Conservation (phyloP, 2,797 vertebrate species). For the Phrynocephalus forsythii region DNA sequence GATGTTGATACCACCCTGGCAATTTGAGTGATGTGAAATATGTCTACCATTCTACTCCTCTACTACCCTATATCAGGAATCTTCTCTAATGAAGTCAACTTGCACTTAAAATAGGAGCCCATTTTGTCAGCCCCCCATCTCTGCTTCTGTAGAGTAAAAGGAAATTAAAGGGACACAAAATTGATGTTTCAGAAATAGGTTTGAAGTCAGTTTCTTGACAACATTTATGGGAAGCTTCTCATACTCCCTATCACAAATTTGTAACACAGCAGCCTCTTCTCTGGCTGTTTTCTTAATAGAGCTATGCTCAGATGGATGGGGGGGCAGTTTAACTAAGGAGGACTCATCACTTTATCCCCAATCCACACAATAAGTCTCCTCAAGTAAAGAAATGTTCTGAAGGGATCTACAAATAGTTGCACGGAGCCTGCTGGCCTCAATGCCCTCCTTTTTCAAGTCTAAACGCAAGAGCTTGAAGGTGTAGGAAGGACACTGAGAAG, state of each 20-base stretch:
- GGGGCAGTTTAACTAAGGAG: background rate
- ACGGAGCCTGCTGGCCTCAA: background rate
- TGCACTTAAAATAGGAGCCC: conserved; percentile 29
- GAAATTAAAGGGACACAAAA: conserved; percentile 32
- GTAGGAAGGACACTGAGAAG: too few species aligned
- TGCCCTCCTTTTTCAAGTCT: background rate
- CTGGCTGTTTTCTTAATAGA: conserved; percentile 51
- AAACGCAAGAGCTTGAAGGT: background rate
- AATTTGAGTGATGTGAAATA: conserved; percentile 43
- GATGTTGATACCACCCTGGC: background rate
- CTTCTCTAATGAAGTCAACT: conserved; percentile 39
- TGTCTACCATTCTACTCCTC: conserved; percentile 39
- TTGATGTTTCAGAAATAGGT: background rate
- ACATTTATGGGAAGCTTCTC: conserved; percentile 37
- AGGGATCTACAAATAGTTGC: background rate
- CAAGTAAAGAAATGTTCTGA: background rate
- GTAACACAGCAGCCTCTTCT: conserved; percentile 10
- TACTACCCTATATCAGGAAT: conserved; percentile 33
- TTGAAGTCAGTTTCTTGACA: background rate
- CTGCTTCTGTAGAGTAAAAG: background rate
- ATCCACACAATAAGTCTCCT: background rate
- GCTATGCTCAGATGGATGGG: conserved; percentile 19
- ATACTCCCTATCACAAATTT: background rate
- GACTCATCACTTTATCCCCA: background rate
- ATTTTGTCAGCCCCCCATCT: conserved; percentile 25